phyloP scores from a whole-genome alignment of 2,113 vertebrate genomes.

The Morone chrysops region DNA sequence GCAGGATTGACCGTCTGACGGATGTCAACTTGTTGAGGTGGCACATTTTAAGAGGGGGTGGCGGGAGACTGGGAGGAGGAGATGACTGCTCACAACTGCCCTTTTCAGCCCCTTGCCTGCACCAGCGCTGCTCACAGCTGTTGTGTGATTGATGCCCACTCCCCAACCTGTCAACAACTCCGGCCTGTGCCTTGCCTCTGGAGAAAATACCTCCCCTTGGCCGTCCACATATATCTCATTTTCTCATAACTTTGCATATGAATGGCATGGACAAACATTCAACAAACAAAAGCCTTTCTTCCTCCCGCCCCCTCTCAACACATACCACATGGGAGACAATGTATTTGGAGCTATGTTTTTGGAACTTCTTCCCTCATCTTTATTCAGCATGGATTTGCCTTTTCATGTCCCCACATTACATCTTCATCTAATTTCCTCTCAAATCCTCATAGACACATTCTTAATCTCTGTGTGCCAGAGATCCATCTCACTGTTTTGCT shows the following conservation, averaged over 20 bases:
- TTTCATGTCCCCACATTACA: conserved; percentile 67
- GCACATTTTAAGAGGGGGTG: conserved; percentile 55
- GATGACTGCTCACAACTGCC: conserved; percentile 55
- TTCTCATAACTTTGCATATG: conserved; percentile 66
- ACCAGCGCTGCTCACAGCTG: conserved; percentile 74
- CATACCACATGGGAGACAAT: conserved; percentile 48
- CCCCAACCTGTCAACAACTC: conserved; percentile 74
- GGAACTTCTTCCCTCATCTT: conserved; percentile 61
- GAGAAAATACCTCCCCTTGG: conserved; percentile 40
- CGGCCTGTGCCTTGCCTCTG: conserved; percentile 37
- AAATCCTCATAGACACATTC: conserved; percentile 76
- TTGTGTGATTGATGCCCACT: conserved; percentile 80
- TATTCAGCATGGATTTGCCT: conserved; percentile 68
- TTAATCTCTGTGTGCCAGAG: conserved; percentile 78
- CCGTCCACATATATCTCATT: conserved; percentile 48
- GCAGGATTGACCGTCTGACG: conserved; percentile 45
- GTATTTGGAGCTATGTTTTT: conserved; percentile 49
- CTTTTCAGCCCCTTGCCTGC: conserved; percentile 61
- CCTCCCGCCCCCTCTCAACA: conserved; percentile 13
- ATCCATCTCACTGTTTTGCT: conserved; percentile 79
- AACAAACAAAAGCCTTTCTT: conserved; percentile 46
- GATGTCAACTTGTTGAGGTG: conserved; percentile 75
- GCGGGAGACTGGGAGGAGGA: conserved; percentile 7
- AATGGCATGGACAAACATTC: conserved; percentile 44
- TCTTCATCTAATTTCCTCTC: conserved; percentile 68